phyloP scores from a whole-genome alignment of 2,797 vertebrate species.

The Premnoplex brunnescens region DNA sequence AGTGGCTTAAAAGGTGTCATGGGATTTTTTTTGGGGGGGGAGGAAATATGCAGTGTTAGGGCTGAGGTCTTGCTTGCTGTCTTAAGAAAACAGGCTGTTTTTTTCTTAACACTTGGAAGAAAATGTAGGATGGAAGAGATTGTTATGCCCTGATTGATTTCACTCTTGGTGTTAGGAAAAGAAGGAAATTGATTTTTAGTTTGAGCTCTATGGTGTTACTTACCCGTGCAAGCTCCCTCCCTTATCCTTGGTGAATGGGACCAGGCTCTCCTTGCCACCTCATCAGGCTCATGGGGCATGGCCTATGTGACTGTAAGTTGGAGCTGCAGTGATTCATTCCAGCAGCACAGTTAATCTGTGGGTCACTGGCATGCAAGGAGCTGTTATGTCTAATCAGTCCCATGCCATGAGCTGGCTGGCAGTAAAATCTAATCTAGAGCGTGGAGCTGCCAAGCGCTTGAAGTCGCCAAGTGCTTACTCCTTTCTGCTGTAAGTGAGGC shows the following conservation, averaged over 20 bases:
- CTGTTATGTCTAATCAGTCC: conserved; percentile 26
- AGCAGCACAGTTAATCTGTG: conserved; percentile 4
- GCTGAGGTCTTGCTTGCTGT: neutral
- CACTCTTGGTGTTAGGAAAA: neutral
- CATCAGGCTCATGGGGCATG: rapidly evolving
- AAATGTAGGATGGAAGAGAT: neutral
- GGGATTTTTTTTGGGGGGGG: neutral
- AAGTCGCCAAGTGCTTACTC: neutral
- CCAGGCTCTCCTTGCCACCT: neutral
- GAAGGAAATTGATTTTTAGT: conserved; percentile 22
- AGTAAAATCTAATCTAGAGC: conserved; percentile 11
- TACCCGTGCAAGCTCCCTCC: neutral
- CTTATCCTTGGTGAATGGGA: rapidly evolving
- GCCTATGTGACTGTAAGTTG: neutral
- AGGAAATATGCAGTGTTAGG: neutral
- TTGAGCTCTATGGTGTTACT: neutral
- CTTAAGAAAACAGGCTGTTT: neutral
- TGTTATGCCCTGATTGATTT: conserved; percentile 33
- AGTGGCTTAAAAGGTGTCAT: neutral
- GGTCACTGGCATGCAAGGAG: conserved; percentile 13
- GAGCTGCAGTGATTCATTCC: neutral
- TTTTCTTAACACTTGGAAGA: neutral
- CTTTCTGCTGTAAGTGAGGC: conserved; percentile 5
- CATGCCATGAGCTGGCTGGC: conserved; percentile 8
- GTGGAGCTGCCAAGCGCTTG: conserved; percentile 10